Conservation (phyloP, 2,888 invertebrate species). For the Electrophaes corylata region DNA sequence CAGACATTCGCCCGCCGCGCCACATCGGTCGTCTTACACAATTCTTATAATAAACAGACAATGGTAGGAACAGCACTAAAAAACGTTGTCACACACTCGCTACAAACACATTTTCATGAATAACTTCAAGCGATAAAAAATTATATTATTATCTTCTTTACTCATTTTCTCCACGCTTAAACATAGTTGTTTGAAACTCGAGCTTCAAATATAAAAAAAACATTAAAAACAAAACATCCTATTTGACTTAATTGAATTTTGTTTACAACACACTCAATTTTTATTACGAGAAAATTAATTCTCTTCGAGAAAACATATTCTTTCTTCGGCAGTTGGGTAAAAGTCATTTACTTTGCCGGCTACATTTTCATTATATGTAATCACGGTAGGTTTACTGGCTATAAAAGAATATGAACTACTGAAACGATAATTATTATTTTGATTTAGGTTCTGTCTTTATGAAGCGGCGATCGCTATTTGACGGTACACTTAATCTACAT, state of each 20-base stretch:
- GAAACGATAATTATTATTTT: slow-evolving; percentile 26
- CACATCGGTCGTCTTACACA: no score
- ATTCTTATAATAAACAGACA: no score
- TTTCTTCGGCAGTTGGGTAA: slow-evolving; percentile 25
- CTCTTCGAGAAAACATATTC: slow-evolving; percentile 44
- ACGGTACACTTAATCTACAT: no score
- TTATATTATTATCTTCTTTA: no score
- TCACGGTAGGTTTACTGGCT: slow-evolving; percentile 56
- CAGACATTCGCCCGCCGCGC: no score
- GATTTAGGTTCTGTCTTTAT: neutral
- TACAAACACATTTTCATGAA: no score
- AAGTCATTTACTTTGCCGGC: slow-evolving; percentile 51
- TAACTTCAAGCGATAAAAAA: no score
- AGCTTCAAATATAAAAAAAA: slow-evolving; percentile 10
- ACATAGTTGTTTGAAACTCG: neutral
- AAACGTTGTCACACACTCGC: no score
- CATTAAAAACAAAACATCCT: slow-evolving; percentile 7
- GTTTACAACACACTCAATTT: slow-evolving; percentile 55
- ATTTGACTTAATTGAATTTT: slow-evolving; percentile 59
- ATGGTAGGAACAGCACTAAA: no score
- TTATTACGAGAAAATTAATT: slow-evolving; percentile 66
- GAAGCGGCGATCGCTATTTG: neutral
- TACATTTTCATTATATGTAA: slow-evolving; percentile 62
- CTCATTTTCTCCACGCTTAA: neutral
- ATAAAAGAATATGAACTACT: slow-evolving; percentile 50